Evolutionary conservation across 2,797 vertebrate species (phyloP).

Genomic region (Ataeniobius toweri): DNA sequence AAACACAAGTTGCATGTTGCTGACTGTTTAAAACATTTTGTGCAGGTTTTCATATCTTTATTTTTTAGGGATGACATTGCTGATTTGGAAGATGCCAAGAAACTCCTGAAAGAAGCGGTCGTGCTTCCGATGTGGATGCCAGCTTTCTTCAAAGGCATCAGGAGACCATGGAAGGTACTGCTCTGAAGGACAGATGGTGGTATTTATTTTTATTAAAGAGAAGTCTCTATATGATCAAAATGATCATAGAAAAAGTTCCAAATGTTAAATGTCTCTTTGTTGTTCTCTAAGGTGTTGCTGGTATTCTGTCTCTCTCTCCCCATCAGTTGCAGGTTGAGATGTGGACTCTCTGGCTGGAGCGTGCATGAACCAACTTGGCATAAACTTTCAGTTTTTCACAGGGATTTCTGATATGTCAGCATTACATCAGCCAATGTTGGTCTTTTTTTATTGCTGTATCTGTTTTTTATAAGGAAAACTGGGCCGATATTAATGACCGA

Average conservation of each 20-base stretch:
- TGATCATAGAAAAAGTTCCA: neutral
- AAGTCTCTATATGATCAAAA: neutral
- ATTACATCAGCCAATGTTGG: no score
- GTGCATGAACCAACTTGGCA: no score
- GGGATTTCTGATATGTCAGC: no score
- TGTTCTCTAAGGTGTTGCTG: neutral
- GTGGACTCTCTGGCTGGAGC: no score
- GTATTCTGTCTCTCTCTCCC: no score
- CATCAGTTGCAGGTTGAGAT: no score
- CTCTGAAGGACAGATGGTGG: neutral
- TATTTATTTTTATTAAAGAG: neutral
- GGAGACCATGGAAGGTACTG: slow-evolving; percentile 94
- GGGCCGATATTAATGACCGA: no score
- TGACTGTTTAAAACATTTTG: neutral
- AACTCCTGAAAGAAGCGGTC: slow-evolving; percentile 94
- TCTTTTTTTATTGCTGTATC: no score
- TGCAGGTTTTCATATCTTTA: neutral
- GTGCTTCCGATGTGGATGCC: slow-evolving; percentile 99
- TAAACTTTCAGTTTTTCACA: no score
- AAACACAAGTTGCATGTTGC: neutral
- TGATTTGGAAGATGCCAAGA: slow-evolving; percentile 94
- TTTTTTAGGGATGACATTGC: slow-evolving; percentile 91
- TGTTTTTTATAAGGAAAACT: no score
- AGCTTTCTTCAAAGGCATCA: slow-evolving; percentile 97
- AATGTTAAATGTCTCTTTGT: neutral